Evolutionary conservation across 2,888 invertebrate species (phyloP).

Genomic region (Cephus sareptanus): DNA sequence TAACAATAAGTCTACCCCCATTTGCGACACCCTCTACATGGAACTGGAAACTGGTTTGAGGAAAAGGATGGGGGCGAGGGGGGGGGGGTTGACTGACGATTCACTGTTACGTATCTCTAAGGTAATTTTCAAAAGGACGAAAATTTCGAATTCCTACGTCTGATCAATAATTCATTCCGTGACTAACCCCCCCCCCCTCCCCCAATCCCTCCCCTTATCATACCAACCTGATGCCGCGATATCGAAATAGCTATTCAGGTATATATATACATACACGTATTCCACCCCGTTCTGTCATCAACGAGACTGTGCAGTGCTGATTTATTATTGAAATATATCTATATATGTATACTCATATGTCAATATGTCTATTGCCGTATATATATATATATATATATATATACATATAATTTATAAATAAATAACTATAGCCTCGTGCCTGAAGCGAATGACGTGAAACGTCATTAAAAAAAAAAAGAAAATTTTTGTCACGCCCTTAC

Average conservation of each 20-base stretch:
- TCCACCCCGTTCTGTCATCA: too few species aligned
- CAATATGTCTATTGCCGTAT: too few species aligned
- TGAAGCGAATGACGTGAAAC: not conserved
- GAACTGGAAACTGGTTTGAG: conserved; percentile 15
- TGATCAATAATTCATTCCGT: not conserved
- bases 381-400: too few species aligned
- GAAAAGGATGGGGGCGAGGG: conserved; percentile 14
- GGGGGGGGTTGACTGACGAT: not conserved
- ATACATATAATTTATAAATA: too few species aligned
- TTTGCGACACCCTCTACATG: not conserved
- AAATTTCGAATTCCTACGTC: not conserved
- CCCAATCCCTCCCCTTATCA: not conserved
- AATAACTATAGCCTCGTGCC: not conserved
- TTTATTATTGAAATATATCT: too few species aligned
- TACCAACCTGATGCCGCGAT: not conserved
- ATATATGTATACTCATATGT: too few species aligned
- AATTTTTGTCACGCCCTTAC: too few species aligned
- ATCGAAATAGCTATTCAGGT: not conserved
- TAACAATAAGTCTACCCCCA: conserved; percentile 1
- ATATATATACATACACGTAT: too few species aligned
- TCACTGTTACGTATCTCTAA: conserved; percentile 12
- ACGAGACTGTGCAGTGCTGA: too few species aligned
- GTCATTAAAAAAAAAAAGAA: not conserved
- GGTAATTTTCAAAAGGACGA: conserved; percentile 31
- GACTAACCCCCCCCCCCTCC: too few species aligned